Evolutionary conservation across 2,888 invertebrate species (phyloP).

Genomic region (Acanthosepion pharaonis): DNA sequence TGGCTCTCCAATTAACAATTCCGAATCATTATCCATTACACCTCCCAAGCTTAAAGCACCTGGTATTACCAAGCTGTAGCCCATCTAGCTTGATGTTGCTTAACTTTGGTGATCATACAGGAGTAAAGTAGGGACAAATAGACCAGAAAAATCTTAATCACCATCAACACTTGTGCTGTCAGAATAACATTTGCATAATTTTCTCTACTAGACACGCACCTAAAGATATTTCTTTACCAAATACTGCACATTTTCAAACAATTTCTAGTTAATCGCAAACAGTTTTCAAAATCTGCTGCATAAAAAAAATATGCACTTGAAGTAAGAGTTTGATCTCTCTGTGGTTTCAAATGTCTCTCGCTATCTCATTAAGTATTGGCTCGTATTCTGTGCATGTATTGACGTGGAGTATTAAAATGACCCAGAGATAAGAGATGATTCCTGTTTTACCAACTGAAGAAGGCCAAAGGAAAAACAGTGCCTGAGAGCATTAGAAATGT

Average conservation of each 20-base stretch:
- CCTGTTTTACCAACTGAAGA: not conserved
- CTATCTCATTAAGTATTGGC: not conserved
- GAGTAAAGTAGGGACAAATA: too few species aligned
- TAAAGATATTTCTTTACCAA: not conserved
- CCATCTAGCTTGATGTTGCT: too few species aligned
- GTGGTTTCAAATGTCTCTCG: not conserved
- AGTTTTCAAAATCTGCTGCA: not conserved
- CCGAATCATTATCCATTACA: too few species aligned
- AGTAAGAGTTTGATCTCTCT: not conserved
- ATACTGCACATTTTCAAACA: not conserved
- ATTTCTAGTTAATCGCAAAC: not conserved
- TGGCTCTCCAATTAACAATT: too few species aligned
- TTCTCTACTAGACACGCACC: not conserved
- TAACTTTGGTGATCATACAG: too few species aligned
- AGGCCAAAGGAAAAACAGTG: not conserved
- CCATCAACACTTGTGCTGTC: not conserved
- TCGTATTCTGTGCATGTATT: not conserved
- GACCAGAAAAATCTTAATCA: not conserved
- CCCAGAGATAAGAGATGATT: not conserved
- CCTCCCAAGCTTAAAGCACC: too few species aligned
- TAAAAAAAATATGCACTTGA: not conserved
- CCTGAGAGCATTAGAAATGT: not conserved
- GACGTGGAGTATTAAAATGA: not conserved
- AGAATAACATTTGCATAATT: not conserved
- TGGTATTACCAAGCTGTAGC: too few species aligned